phyloP scores from a whole-genome alignment of 2,113 vertebrate species.

The Peucedramus taeniatus region DNA sequence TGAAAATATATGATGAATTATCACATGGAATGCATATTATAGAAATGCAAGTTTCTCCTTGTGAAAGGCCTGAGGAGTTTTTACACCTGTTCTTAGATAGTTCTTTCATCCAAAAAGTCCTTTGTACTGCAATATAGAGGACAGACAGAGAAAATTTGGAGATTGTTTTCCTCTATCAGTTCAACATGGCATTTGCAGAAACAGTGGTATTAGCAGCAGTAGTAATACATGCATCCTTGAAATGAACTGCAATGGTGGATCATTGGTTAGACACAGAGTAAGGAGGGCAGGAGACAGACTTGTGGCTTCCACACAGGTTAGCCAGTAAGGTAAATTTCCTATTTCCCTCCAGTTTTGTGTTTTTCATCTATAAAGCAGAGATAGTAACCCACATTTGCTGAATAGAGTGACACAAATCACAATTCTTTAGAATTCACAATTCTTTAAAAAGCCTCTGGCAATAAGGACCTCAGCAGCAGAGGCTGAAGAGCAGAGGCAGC shows the following conservation, averaged over 20 bases:
- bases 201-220: neutral
- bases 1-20: neutral
- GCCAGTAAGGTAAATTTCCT: neutral
- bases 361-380: neutral
- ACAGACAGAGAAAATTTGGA: neutral
- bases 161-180: neutral
- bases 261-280: neutral
- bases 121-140: neutral
- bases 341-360: neutral
- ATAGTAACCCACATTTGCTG: neutral
- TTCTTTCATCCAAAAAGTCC: neutral
- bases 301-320: neutral
- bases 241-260: neutral
- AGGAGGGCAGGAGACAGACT: neutral
- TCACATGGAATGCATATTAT: fast-evolving
- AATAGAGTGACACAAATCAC: neutral
- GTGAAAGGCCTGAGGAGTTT: neutral
- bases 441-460: neutral
- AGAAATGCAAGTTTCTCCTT: neutral
- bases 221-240: neutral
- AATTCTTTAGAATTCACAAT: neutral
- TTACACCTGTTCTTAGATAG: neutral
- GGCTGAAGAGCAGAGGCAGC: neutral
- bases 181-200: neutral
- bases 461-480: neutral